Evolutionary conservation across 2,797 vertebrate genomes (phyloP), one percentile per base, ranked within the genome.

Genomic region (Rhinichthys osculus): DNA sequence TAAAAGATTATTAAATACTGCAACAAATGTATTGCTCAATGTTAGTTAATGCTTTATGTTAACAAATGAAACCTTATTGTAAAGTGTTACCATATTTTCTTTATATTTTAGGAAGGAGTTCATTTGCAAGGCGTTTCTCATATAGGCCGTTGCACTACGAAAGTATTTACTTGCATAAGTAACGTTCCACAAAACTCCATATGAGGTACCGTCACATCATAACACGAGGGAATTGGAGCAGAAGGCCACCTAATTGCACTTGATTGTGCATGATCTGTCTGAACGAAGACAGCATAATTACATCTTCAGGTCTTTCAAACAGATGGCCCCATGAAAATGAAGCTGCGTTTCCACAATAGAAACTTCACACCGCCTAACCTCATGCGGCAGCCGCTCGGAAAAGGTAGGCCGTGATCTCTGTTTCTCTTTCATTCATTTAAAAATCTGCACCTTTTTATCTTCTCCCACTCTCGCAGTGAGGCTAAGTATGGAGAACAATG

Each of bases 261-360:
- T 84, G 87, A 88, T 86, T 81, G 81, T 80, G 79, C 85, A 71
- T 86, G 87, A 88, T 84, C 42, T 81, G 83, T 87, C 72, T 87
- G 83, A 82, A 74, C n/a, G 72, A 72, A 89, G 86, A 83, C 70
- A 40, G 70, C 74, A 85, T 47, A 87, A 87, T 87, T 85, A 83
- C 80, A 77, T 80, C 62, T 82, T 50, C 52, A 72, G 67, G 80
- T 70, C 50, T 83, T 74, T 84, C 83, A 80, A 80, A 74, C 86
- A 87, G 86, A 89, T 89, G 82, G 44, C 71, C 77, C 62, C 74
- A 23, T 78, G 71, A 83, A 86, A 88, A 88, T 84, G 33, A 87
- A 85, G 72, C 72, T 72, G 79, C 54, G 50, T 44, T 52, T 82
- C 47, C 21, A 78, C 78, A 87, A 85, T 59, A 78, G 76, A 82